Conservation (phyloP, 1,140 invertebrate genomes). For the Lanistes nyassanus region DNA sequence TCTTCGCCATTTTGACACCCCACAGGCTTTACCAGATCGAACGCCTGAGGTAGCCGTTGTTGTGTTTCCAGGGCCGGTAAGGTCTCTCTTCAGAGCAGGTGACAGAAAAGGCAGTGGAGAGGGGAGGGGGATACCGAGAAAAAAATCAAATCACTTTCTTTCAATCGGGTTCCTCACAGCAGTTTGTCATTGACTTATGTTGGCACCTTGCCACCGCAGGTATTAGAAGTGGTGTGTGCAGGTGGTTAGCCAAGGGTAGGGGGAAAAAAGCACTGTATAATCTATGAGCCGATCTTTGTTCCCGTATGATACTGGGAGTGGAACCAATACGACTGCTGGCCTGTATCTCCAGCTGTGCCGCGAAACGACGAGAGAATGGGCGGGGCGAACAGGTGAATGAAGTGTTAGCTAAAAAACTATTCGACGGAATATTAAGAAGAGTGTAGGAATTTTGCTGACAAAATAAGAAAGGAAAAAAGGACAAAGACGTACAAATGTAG, state of each 20-base stretch:
- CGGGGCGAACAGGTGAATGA: background rate
- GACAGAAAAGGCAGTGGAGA: no score
- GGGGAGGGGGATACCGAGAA: background rate
- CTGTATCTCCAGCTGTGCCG: no score
- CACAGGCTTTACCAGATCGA: background rate
- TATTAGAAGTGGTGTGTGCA: background rate
- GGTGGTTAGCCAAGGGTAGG: background rate
- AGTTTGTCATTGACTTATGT: conserved; percentile 11
- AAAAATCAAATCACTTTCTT: conserved; percentile 17
- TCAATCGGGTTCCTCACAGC: background rate
- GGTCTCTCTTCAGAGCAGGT: no score
- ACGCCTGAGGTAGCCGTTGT: background rate
- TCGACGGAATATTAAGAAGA: background rate
- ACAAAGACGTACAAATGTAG: background rate
- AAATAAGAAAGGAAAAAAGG: background rate
- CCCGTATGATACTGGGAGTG: no score
- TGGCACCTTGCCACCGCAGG: conserved; percentile 16
- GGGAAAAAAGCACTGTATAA: background rate
- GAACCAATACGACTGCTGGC: background rate
- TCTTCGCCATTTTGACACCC: background rate
- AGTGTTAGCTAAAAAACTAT: background rate
- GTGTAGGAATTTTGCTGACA: background rate
- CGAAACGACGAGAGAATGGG: background rate
- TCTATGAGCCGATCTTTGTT: background rate
- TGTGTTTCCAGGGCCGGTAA: background rate